A percentile compares a stretch with the other conserved stretches of the same genome.
Conservation (phyloP, 2,888 invertebrate species). For the Philaethria dido region DNA sequence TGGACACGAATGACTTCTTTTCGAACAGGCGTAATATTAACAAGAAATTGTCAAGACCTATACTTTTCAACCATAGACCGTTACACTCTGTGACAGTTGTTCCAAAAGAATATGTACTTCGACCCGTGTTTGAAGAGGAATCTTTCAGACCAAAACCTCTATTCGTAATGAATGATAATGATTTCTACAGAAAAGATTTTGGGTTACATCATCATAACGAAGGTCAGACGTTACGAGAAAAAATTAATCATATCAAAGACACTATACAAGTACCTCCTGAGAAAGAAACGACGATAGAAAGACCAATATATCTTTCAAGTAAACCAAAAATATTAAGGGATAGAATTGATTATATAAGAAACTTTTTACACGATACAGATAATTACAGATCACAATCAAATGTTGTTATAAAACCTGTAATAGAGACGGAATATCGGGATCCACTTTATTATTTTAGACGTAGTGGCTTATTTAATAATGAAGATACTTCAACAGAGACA, state of each 20-base stretch:
- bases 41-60: background rate
- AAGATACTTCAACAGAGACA: conserved; percentile 16
- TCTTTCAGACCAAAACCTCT: conserved; percentile 50
- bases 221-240: conserved; percentile 51
- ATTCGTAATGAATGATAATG: conserved; percentile 47
- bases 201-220: conserved; percentile 44
- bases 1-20: conserved; percentile 57
- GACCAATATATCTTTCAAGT: conserved; percentile 44
- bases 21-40: conserved; percentile 44
- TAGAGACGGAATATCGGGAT: conserved; percentile 23
- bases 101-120: conserved; percentile 48
- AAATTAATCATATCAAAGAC: conserved; percentile 48
- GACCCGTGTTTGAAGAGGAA: conserved; percentile 51
- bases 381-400: conserved; percentile 26
- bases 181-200: conserved; percentile 50
- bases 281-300: conserved; percentile 44
- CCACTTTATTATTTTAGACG: conserved; percentile 44
- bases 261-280: conserved; percentile 29
- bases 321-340: conserved; percentile 55
- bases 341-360: conserved; percentile 54
- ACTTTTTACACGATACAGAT: conserved; percentile 50
- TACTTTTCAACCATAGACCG: conserved; percentile 7
- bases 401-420: conserved; percentile 16
- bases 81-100: conserved; percentile 31
- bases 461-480: conserved; percentile 42